phyloP scores from a whole-genome alignment of 2,888 invertebrate species.

The Troides helena region DNA sequence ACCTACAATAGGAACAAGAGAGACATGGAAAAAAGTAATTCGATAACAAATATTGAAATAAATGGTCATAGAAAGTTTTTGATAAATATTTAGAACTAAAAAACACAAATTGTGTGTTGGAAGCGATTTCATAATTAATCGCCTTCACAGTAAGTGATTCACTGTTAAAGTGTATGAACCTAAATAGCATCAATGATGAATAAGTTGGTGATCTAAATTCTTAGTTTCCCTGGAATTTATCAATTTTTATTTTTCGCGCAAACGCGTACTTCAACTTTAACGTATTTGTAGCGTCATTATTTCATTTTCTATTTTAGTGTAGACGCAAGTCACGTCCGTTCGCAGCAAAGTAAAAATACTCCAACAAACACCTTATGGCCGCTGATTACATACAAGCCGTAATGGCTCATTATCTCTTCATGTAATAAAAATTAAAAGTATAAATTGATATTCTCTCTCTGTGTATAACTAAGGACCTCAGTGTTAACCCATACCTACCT shows the following conservation, averaged over 20 bases:
- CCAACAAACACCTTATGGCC: not conserved
- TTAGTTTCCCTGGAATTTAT: not conserved
- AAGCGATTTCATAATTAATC: not conserved
- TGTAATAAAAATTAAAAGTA: not conserved
- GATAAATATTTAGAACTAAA: too few relatives aligned
- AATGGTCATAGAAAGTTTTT: too few relatives aligned
- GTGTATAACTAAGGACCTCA: too few relatives aligned
- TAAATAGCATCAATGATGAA: not conserved
- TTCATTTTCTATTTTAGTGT: not conserved
- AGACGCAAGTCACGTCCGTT: conserved; percentile 1
- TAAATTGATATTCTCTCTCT: too few relatives aligned
- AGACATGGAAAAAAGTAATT: too few relatives aligned
- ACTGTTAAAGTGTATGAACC: not conserved
- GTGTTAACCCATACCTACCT: too few relatives aligned
- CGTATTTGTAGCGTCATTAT: not conserved
- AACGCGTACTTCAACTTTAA: not conserved
- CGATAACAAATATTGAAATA: too few relatives aligned
- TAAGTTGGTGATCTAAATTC: not conserved
- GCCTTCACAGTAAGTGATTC: too few relatives aligned
- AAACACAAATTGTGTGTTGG: not conserved
- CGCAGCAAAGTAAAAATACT: not conserved
- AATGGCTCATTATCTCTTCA: not conserved
- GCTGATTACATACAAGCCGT: not conserved
- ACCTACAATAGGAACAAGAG: too few relatives aligned
- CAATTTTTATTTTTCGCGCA: not conserved